phyloP scores from a whole-genome alignment of 2,888 invertebrate genomes.

The Ophion costatus region DNA sequence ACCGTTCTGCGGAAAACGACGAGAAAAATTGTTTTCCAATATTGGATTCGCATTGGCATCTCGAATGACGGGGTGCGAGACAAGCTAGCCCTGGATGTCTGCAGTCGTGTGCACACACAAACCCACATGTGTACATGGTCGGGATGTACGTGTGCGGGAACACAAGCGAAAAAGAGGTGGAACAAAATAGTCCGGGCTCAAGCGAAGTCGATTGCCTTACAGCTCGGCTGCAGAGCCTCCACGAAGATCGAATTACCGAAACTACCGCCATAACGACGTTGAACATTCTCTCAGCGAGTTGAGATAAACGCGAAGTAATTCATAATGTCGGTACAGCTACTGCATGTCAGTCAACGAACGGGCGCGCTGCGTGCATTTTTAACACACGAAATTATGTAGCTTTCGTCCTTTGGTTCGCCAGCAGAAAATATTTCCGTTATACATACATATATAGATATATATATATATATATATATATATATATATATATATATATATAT shows the following conservation, averaged over 20 bases:
- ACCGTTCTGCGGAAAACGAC: conserved; percentile 45
- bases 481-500: no score
- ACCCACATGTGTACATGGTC: neutral
- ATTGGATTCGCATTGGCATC: conserved; percentile 82
- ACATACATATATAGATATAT: no score
- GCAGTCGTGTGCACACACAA: conserved; percentile 4
- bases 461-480: no score
- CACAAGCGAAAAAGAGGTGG: conserved; percentile 65
- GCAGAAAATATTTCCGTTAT: neutral
- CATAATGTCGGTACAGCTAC: conserved; percentile 34
- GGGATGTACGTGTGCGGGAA: conserved; percentile 43
- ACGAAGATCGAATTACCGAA: conserved; percentile 65
- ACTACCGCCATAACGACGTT: conserved; percentile 52
- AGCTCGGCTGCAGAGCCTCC: conserved; percentile 25
- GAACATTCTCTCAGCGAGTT: conserved; percentile 53
- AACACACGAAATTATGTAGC: neutral
- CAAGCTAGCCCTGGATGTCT: conserved; percentile 57
- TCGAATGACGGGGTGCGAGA: conserved; percentile 74
- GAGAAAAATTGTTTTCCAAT: conserved; percentile 85
- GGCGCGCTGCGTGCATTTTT: neutral
- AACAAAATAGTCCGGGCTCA: conserved; percentile 61
- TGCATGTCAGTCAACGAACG: neutral
- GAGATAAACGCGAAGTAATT: conserved; percentile 58
- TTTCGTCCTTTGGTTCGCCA: conserved; percentile 13
- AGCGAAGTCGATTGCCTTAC: conserved; percentile 68